Evolutionary conservation across 1,140 invertebrate genomes (phyloP), one percentile per base, ranked within the genome.

Genomic region (Chionoecetes opilio): DNA sequence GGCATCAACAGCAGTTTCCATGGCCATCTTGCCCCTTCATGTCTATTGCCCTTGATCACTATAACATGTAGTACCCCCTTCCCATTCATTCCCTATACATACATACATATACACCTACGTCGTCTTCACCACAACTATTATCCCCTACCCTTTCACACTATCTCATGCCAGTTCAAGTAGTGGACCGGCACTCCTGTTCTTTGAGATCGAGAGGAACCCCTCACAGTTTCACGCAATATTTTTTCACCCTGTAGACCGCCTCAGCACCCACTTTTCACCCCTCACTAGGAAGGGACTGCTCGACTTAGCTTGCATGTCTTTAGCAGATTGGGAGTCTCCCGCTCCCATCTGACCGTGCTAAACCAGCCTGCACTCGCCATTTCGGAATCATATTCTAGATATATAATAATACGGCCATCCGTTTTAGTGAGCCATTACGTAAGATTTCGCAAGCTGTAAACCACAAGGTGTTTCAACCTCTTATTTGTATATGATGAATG

Each of bases 331-430:
- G 46, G 46, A 41, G 11, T 26, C 46, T 75, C 46, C 41, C 31
- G 89, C 46, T 35, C 89, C 31, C 46, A 35, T 34, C 53, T 91
- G 89, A 91, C 89, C 46, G 46, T 46, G 2, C 31, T 34, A 26
- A 91, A 63, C 46, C 41, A 91, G 89, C 89, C 89, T 91, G 89
- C 46, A 91, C 89, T 75, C 46, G 89, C 89, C 46, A 34, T 75
- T 46, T 91, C 26, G 53, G 46, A 38, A 91, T 91, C 89, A 91
- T 91, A 91, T 91, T 91, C 89, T 91, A 91, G 89, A 63, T 34
- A 8, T 38, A 29, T 6, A 46, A 8, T 53, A 29, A 32, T 86
- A n/a, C n/a, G 2, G 26, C n/a, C n/a, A n/a, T 5, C 26, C 14
- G 9, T 35, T 34, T 2, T 35, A 11, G 35, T 87, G 32, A 32